Evolutionary conservation across 1,140 invertebrate genomes (phyloP).

Genomic region (Caerostris darwini): DNA sequence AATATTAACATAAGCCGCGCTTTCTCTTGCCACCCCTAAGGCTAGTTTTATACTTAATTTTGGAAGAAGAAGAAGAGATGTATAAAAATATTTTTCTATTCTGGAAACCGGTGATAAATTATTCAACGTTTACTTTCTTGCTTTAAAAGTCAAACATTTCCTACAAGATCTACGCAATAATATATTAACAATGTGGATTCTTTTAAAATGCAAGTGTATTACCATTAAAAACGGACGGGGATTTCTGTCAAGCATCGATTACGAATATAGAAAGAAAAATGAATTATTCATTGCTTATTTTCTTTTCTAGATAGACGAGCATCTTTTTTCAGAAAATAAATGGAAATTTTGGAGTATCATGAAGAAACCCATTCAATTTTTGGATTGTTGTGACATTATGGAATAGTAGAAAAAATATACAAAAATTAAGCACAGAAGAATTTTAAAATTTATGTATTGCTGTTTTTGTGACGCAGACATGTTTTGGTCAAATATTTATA

Average conservation of each 20-base stretch:
- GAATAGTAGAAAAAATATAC: no score
- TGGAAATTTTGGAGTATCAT: background rate
- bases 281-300: slow-evolving; percentile 18
- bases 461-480: no score
- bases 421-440: no score
- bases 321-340: background rate
- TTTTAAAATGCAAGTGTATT: background rate
- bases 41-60: no score
- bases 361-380: background rate
- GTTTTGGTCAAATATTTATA: no score
- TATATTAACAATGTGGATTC: background rate
- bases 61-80: no score
- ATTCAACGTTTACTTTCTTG: background rate
- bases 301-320: no score
- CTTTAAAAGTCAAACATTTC: slow-evolving; percentile 30
- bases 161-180: background rate
- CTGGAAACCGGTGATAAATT: background rate
- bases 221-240: background rate
- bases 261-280: background rate
- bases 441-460: no score
- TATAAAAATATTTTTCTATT: background rate
- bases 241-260: slow-evolving; percentile 20
- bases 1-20: no score
- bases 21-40: no score
- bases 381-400: background rate